phyloP scores from a whole-genome alignment of 1,140 invertebrate genomes.

The Drosophila setifemur region DNA sequence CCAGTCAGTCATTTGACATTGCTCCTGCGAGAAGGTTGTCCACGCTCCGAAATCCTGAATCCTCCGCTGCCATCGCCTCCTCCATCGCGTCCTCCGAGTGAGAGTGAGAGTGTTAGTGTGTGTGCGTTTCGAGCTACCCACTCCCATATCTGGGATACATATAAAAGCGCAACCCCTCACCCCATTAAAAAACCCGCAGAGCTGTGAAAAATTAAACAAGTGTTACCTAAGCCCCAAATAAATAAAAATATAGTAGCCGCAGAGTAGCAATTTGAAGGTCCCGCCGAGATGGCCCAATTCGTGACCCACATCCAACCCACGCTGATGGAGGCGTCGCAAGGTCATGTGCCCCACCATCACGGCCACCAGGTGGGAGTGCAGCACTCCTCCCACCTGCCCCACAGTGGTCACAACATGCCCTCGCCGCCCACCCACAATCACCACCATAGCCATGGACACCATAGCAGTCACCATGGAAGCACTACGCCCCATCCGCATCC shows the following conservation, averaged over 20 bases:
- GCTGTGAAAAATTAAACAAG: slow-evolving; percentile 57
- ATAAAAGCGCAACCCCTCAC: slow-evolving; percentile 12
- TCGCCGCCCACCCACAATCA: slow-evolving; percentile 78
- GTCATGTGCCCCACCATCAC: slow-evolving; percentile 83
- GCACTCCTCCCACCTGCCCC: slow-evolving; percentile 78
- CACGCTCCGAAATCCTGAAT: slow-evolving; percentile 44
- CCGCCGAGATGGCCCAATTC: slow-evolving; percentile 83
- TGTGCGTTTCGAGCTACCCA: slow-evolving; percentile 33
- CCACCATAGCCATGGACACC: slow-evolving; percentile 71
- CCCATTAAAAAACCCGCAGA: slow-evolving; percentile 1
- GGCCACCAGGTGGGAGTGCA: slow-evolving; percentile 79
- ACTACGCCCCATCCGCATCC: slow-evolving; percentile 35
- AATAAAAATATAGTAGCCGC: slow-evolving; percentile 7
- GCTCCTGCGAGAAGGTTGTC: slow-evolving; percentile 81
- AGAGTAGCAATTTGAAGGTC: slow-evolving; percentile 10
- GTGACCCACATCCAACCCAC: slow-evolving; percentile 85
- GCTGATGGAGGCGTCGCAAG: slow-evolving; percentile 84
- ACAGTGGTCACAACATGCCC: slow-evolving; percentile 82
- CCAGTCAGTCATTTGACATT: slow-evolving; percentile 80
- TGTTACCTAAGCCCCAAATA: slow-evolving; percentile 39
- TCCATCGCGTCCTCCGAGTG: slow-evolving; percentile 32
- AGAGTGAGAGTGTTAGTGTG: slow-evolving; percentile 19
- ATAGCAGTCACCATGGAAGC: slow-evolving; percentile 41
- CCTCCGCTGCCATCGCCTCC: slow-evolving; percentile 25
- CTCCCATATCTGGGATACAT: slow-evolving; percentile 55